Percentiles rank a stretch among this genome's conserved stretches.
These are phyloP conservation scores for Galeopterus variegatus DNA, from an alignment of 2,113 vertebrate genomes.

Conservation along the genomic window DNA sequence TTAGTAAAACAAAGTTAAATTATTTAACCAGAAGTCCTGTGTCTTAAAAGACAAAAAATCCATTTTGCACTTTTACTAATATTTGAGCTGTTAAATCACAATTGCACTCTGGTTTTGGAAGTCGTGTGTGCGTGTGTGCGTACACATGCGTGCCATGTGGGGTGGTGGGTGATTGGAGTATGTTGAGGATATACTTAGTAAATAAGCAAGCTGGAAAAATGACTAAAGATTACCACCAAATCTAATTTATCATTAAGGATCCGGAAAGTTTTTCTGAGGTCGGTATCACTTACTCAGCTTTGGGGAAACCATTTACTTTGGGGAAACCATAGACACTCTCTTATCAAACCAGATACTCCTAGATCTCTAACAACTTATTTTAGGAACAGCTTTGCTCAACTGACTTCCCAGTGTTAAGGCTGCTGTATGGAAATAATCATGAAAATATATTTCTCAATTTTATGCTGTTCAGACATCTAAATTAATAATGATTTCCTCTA, in stretches of 20 bases:
- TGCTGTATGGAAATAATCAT: neutral
- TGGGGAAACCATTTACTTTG: neutral
- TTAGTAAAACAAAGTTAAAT: slow-evolving; percentile 76
- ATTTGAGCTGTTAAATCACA: neutral
- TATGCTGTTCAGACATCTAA: neutral
- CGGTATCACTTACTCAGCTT: neutral
- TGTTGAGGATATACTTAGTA: neutral
- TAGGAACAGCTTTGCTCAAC: neutral
- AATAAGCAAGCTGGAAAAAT: slow-evolving; percentile 8
- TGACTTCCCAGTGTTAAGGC: neutral
- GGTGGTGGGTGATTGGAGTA: neutral
- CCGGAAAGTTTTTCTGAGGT: neutral
- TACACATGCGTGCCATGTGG: neutral
- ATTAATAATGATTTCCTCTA: neutral
- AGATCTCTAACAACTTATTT: neutral
- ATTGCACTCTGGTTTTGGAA: neutral
- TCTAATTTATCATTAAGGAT: neutral
- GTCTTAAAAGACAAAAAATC: slow-evolving; percentile 63
- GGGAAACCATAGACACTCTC: neutral
- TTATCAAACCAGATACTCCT: neutral
- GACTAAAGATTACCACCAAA: neutral
- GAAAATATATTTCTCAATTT: neutral
- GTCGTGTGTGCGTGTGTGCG: neutral
- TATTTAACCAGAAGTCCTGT: slow-evolving; percentile 73
- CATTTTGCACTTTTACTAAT: slow-evolving; percentile 32